Conservation (phyloP, 2,888 invertebrate species). For the Troglohyphantes excavatus region DNA sequence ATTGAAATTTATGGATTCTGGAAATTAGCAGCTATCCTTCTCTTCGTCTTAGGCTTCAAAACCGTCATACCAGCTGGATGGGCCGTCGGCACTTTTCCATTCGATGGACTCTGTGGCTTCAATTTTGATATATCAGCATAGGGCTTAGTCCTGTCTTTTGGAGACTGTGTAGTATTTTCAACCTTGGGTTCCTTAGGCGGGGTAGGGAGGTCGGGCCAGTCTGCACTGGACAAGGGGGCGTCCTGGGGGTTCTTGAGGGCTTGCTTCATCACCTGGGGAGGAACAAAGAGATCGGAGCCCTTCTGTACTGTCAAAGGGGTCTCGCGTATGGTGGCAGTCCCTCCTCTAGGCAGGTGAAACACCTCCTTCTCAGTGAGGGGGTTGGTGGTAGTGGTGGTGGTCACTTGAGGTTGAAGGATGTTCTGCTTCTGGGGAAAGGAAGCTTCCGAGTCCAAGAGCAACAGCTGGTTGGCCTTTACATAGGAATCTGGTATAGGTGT, state of each 20-base stretch:
- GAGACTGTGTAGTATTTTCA: background rate
- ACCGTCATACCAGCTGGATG: conserved; percentile 36
- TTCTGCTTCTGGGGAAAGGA: background rate
- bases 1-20: conserved; percentile 39
- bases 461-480: conserved; percentile 43
- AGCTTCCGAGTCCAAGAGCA: conserved; percentile 5
- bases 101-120: background rate
- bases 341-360: conserved; percentile 60
- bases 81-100: conserved; percentile 2
- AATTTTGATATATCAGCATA: conserved; percentile 24
- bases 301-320: background rate
- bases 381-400: background rate
- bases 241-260: conserved; percentile 38
- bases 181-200: background rate
- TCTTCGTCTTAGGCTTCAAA: conserved; percentile 44
- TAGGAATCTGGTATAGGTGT: conserved; percentile 69
- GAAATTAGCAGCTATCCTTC: conserved; percentile 68
- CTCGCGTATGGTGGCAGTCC: conserved; percentile 40
- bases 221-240: conserved; percentile 17
- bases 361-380: conserved; percentile 34
- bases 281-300: conserved; percentile 65
- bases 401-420: background rate
- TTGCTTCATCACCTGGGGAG: conserved; percentile 67
- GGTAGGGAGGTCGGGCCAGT: conserved; percentile 56
- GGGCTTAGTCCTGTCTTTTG: conserved; percentile 24